Percentiles rank a stretch among this genome's conserved stretches.
Evolutionary conservation across 1,140 invertebrate genomes (phyloP).

Genomic region (Diachasmimorpha longicaudata): DNA sequence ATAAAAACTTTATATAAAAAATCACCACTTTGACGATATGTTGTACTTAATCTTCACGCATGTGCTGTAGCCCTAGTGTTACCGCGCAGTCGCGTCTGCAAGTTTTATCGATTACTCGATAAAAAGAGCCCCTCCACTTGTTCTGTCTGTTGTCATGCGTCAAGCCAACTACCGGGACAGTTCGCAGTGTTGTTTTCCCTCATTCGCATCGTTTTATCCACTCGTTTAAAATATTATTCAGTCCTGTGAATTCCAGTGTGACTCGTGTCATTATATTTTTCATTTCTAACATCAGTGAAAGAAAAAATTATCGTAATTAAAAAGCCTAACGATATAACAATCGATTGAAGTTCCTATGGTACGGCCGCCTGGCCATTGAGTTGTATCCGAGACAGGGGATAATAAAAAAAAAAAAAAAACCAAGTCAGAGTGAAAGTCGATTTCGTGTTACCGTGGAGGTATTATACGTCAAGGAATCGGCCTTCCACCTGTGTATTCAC

Average conservation of each 20-base stretch:
- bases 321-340: too few relatives aligned
- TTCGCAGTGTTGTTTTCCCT: not conserved
- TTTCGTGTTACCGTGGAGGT: not conserved
- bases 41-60: not conserved
- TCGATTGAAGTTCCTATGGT: not conserved
- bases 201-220: not conserved
- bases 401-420: not conserved
- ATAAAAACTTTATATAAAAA: not conserved
- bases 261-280: not conserved
- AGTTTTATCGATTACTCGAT: not conserved
- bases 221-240: not conserved
- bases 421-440: conserved; percentile 21
- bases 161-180: not conserved
- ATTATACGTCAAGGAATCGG: not conserved
- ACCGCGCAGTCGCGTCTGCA: not conserved
- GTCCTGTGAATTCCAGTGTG: not conserved
- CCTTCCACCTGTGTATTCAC: conserved; percentile 11
- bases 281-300: too few relatives aligned
- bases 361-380: conserved; percentile 15
- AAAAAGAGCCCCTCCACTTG: not conserved
- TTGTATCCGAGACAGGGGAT: not conserved
- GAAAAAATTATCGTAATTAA: not conserved
- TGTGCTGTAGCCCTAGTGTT: not conserved
- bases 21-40: not conserved
- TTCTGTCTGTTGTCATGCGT: not conserved